A percentile compares a stretch with the other conserved stretches of the same genome.
phyloP scores from a whole-genome alignment of 2,797 vertebrate species.

The Sphenodon punctatus region DNA sequence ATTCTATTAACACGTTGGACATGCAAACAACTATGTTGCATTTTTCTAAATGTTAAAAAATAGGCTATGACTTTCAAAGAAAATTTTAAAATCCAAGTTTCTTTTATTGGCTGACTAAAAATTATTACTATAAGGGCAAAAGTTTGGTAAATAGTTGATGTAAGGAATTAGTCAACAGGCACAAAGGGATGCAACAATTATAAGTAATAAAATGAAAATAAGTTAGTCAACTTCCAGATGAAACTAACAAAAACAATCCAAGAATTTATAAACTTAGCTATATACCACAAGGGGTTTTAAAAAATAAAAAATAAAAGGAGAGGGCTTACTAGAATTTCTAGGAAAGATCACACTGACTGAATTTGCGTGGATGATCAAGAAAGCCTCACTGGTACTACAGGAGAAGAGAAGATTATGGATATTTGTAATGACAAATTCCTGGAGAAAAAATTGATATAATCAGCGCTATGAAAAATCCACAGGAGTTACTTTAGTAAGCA shows the following conservation, averaged over 20 bases:
- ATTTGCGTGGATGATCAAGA: neutral
- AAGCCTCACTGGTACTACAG: neutral
- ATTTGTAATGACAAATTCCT: neutral
- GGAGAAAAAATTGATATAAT: too few relatives aligned
- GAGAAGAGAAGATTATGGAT: neutral
- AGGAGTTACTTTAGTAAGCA: too few relatives aligned
- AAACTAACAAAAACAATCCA: neutral
- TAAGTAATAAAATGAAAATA: neutral
- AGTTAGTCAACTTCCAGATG: neutral
- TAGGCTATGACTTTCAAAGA: neutral
- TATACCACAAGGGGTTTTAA: neutral
- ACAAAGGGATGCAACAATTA: accelerated
- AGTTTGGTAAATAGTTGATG: neutral
- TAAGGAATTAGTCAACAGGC: neutral
- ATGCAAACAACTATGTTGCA: neutral
- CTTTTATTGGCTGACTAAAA: neutral
- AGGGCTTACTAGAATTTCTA: neutral
- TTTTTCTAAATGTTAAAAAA: neutral
- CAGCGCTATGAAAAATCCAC: too few relatives aligned
- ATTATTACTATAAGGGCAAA: neutral
- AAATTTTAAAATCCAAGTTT: neutral
- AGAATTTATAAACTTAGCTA: neutral
- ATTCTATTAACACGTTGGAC: neutral
- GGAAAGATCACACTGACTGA: neutral
- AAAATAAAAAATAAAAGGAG: too few relatives aligned